These are phyloP conservation scores for Daboia siamensis DNA, from an alignment of 2,113 vertebrate genomes.

Conservation along the genomic window DNA sequence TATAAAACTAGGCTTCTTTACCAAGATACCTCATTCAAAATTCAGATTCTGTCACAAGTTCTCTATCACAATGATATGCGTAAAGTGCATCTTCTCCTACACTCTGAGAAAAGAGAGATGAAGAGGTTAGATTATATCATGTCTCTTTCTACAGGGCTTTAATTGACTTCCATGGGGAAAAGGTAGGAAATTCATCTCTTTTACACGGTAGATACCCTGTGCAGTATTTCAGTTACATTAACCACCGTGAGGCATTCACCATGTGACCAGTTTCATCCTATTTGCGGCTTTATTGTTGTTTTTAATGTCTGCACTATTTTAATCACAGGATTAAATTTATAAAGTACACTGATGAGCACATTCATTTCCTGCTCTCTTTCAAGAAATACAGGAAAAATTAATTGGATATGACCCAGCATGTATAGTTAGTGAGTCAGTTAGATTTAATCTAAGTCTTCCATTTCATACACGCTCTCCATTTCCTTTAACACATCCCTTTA, in stretches of 20 bases:
- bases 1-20: conserved; percentile 4
- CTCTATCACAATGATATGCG: not conserved
- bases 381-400: not conserved
- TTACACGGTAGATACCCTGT: not conserved
- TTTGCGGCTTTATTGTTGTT: not conserved
- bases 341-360: not conserved
- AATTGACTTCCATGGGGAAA: not conserved
- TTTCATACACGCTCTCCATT: not conserved
- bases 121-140: not conserved
- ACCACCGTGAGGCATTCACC: not conserved
- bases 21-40: not conserved
- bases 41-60: not conserved
- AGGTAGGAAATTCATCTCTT: not conserved
- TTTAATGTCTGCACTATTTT: not conserved
- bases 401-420: not conserved
- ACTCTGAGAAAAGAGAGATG: not conserved
- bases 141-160: not conserved
- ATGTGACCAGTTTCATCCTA: not conserved
- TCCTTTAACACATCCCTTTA: not conserved
- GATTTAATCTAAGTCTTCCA: not conserved
- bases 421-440: not conserved
- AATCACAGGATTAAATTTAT: not conserved
- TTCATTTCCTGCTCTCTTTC: not conserved
- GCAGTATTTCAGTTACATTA: not conserved
- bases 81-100: not conserved